Conservation (phyloP, 2,113 vertebrate genomes). For the Microtus montanus region DNA sequence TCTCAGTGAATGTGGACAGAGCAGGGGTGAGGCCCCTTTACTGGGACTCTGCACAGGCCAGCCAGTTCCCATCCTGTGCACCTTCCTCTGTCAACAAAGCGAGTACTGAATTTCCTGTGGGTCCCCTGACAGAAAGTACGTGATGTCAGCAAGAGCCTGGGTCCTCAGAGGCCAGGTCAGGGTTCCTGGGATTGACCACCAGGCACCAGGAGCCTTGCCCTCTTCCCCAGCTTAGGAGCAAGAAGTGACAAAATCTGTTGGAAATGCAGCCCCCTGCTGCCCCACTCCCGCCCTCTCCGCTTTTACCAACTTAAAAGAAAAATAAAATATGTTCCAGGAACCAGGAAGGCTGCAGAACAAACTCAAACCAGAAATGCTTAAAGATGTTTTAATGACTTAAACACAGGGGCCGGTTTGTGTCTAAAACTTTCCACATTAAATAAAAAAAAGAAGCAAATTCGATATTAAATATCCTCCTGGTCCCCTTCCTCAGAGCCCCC, state of each 20-base stretch:
- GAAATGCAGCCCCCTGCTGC: conserved; percentile 77
- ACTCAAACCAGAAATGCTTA: conserved; percentile 90
- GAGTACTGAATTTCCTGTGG: not conserved
- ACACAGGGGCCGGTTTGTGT: conserved; percentile 89
- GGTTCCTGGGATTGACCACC: conserved; percentile 87
- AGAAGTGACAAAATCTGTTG: conserved; percentile 81
- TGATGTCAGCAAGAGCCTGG: conserved; percentile 85
- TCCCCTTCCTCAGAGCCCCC: conserved; percentile 42
- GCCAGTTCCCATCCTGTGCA: too few relatives aligned
- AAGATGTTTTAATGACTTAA: conserved; percentile 92
- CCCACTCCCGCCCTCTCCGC: conserved; percentile 53
- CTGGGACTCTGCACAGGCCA: conserved; percentile 42
- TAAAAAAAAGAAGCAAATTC: conserved; percentile 75
- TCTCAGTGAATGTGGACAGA: not conserved
- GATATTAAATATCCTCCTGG: conserved; percentile 82
- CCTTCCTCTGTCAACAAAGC: not conserved
- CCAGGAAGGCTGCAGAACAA: conserved; percentile 87
- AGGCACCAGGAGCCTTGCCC: conserved; percentile 85
- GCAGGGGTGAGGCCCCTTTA: not conserved
- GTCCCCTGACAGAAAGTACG: not conserved
- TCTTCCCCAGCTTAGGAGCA: conserved; percentile 69
- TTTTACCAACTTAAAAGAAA: conserved; percentile 88
- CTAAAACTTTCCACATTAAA: conserved; percentile 90
- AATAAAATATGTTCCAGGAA: conserved; percentile 91
- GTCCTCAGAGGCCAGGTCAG: conserved; percentile 86